Conservation (phyloP, 2,113 vertebrate species). For the Climacteris rufus region DNA sequence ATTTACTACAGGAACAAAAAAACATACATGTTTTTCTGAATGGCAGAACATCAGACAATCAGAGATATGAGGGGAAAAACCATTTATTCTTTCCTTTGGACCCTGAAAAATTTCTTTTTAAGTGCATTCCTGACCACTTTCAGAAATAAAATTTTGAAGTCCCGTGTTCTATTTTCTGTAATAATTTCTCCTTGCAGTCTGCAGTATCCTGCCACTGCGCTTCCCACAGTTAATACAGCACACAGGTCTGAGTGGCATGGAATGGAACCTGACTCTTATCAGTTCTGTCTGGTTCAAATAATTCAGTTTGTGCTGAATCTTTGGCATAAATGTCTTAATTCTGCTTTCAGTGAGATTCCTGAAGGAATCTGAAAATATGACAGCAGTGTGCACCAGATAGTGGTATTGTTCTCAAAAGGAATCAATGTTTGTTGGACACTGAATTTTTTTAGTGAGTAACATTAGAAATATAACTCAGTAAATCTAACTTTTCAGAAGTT, state of each 20-base stretch:
- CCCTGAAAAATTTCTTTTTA: background rate
- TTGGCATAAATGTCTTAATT: background rate
- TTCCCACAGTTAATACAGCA: background rate
- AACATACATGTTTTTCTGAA: background rate
- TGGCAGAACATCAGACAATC: background rate
- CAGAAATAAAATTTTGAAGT: background rate
- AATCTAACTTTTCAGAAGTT: background rate
- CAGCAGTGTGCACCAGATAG: background rate
- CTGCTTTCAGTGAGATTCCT: background rate
- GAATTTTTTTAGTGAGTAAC: background rate
- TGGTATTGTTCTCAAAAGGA: background rate
- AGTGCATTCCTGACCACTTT: background rate
- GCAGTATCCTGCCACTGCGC: background rate
- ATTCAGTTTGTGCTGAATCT: background rate
- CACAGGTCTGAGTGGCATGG: background rate
- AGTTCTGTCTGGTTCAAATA: background rate
- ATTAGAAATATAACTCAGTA: background rate
- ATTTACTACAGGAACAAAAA: background rate
- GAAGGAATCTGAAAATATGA: background rate
- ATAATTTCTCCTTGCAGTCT: background rate
- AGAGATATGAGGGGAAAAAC: background rate
- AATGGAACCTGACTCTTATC: background rate
- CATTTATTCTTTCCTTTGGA: background rate
- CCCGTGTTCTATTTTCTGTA: background rate
- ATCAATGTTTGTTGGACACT: rapidly evolving